Conservation (phyloP, 2,797 vertebrate species). For the Diglossa cyanea region DNA sequence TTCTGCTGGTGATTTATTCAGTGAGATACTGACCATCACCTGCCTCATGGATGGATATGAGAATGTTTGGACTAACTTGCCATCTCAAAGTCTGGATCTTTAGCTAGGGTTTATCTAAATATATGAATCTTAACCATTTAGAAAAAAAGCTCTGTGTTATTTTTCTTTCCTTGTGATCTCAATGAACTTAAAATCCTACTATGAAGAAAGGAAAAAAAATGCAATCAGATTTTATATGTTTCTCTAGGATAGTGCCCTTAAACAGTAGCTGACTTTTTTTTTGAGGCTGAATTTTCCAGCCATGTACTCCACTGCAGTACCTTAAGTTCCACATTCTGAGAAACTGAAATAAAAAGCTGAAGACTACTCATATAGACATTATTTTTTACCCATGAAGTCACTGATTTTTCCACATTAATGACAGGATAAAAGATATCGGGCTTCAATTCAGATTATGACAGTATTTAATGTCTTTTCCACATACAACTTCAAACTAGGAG, state of each 20-base stretch:
- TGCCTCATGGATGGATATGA: not conserved
- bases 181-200: not conserved
- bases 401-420: conserved; percentile 79
- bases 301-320: conserved; percentile 6
- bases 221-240: not conserved
- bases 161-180: not conserved
- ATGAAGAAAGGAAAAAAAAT: not conserved
- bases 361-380: conserved; percentile 53
- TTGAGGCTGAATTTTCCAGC: conserved; percentile 42
- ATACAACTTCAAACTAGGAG: conserved; percentile 59
- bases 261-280: not conserved
- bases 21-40: not conserved
- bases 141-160: not conserved
- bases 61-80: not conserved
- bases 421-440: conserved; percentile 75
- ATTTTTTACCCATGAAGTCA: conserved; percentile 70
- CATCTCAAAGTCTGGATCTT: not conserved
- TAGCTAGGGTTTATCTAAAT: not conserved
- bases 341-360: conserved; percentile 53
- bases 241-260: not conserved
- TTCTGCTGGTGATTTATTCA: not conserved
- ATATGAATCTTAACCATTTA: not conserved
- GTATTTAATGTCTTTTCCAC: conserved; percentile 78
- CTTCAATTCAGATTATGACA: conserved; percentile 76
- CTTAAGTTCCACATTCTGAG: conserved; percentile 57